Percentiles rank a stretch among this genome's conserved stretches.
phyloP scores from a whole-genome alignment of 2,797 vertebrate genomes.

The Sus cebifrons region DNA sequence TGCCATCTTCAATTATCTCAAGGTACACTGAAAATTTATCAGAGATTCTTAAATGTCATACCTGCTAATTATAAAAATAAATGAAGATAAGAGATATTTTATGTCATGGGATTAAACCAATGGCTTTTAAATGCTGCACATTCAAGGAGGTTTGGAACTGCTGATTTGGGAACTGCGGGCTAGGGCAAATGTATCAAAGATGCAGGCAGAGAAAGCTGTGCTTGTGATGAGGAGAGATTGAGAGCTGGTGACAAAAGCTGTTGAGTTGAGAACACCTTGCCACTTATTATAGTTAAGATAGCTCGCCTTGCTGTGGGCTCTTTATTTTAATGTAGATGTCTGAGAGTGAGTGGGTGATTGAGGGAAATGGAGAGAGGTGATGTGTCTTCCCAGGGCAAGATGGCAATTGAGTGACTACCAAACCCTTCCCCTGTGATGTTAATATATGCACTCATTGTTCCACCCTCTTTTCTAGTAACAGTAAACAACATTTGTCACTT shows the following conservation, averaged over 20 bases:
- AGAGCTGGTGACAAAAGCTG: constrained; percentile 83
- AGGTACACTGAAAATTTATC: constrained; percentile 62
- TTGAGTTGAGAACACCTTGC: constrained; percentile 87
- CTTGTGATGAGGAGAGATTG: constrained; percentile 77
- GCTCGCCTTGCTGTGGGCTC: constrained; percentile 87
- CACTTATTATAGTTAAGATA: constrained; percentile 88
- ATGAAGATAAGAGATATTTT: constrained; percentile 63
- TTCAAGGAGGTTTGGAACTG: constrained; percentile 54
- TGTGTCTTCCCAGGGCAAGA: constrained; percentile 89
- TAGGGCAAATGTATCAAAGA: constrained; percentile 71
- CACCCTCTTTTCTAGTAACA: constrained; percentile 87
- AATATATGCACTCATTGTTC: constrained; percentile 90
- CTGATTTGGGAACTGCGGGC: constrained; percentile 66
- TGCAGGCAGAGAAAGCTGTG: constrained; percentile 50
- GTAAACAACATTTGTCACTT: constrained; percentile 91
- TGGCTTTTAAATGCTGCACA: constrained; percentile 70
- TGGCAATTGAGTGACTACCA: constrained; percentile 90
- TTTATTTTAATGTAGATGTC: constrained; percentile 90
- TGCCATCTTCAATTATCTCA: constrained; percentile 73
- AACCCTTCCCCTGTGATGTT: constrained; percentile 88
- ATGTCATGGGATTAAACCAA: constrained; percentile 65
- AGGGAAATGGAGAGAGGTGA: constrained; percentile 88
- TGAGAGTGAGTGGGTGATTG: constrained; percentile 88
- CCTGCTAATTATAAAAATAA: constrained; percentile 82
- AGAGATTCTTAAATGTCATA: constrained; percentile 80